phyloP scores from a whole-genome alignment of 2,888 invertebrate genomes.

The Cactoblastis cactorum region DNA sequence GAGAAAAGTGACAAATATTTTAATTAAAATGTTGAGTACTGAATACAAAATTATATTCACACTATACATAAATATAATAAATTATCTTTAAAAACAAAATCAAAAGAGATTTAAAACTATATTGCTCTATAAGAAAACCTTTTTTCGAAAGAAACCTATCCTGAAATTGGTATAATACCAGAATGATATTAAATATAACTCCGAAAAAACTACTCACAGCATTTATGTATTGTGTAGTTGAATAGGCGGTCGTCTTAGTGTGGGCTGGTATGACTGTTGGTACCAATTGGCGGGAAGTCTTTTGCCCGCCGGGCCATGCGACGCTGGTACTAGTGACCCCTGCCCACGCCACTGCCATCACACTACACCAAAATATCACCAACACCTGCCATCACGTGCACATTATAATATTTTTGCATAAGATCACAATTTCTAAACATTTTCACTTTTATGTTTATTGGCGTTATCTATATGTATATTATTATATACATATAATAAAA shows the following conservation, averaged over 20 bases:
- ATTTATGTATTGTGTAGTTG: constrained; percentile 62
- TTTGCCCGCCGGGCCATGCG: constrained; percentile 42
- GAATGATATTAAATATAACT: too few relatives aligned
- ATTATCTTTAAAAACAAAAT: too few relatives aligned
- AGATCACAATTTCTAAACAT: constrained; percentile 1
- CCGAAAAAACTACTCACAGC: constrained; percentile 39
- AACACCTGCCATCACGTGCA: constrained; percentile 34
- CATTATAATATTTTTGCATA: constrained; percentile 15
- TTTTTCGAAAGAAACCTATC: too few relatives aligned
- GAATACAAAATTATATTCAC: too few relatives aligned
- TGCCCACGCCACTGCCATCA: constrained; percentile 33
- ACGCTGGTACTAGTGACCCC: constrained; percentile 31
- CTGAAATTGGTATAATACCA: too few relatives aligned
- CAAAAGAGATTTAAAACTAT: too few relatives aligned
- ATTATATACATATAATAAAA: too few relatives aligned
- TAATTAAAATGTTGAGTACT: too few relatives aligned
- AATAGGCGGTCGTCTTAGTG: constrained; percentile 54
- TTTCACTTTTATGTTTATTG: constrained; percentile 7
- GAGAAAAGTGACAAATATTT: too few relatives aligned
- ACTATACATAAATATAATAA: too few relatives aligned
- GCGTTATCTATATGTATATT: background rate
- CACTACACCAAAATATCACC: constrained; percentile 40
- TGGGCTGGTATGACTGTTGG: constrained; percentile 43
- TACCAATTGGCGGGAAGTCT: constrained; percentile 23
- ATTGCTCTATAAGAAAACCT: too few relatives aligned